phyloP scores from a whole-genome alignment of 2,113 vertebrate genomes.

The Vulpes vulpes region DNA sequence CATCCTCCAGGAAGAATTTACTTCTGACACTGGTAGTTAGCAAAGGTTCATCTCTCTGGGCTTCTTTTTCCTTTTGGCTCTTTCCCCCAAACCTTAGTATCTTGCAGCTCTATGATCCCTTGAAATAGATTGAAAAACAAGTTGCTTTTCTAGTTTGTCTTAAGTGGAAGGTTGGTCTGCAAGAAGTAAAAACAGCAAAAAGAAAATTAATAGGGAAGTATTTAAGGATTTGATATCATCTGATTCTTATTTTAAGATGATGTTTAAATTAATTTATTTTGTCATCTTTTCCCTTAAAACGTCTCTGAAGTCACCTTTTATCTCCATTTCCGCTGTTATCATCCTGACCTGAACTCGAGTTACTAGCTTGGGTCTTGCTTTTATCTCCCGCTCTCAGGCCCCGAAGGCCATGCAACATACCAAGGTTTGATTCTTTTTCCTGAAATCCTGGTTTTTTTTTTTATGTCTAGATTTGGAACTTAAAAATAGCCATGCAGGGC shows the following conservation, averaged over 20 bases:
- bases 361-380: background rate
- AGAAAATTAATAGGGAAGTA: background rate
- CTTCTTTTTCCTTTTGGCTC: background rate
- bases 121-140: slow-evolving; percentile 17
- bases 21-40: background rate
- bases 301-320: background rate
- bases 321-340: background rate
- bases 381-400: background rate
- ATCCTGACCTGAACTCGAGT: background rate
- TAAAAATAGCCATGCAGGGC: background rate
- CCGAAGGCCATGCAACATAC: background rate
- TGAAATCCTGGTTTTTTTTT: background rate
- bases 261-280: slow-evolving; percentile 3
- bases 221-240: background rate
- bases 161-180: background rate
- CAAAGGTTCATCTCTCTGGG: background rate
- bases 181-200: background rate
- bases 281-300: background rate
- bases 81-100: background rate
- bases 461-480: slow-evolving; percentile 17
- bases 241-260: background rate
- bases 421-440: background rate
- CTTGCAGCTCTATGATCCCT: background rate
- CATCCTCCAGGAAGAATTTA: background rate
- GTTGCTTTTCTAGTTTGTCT: slow-evolving; percentile 26